Conservation (phyloP, 2,888 invertebrate species). For the Pyralis farinalis region DNA sequence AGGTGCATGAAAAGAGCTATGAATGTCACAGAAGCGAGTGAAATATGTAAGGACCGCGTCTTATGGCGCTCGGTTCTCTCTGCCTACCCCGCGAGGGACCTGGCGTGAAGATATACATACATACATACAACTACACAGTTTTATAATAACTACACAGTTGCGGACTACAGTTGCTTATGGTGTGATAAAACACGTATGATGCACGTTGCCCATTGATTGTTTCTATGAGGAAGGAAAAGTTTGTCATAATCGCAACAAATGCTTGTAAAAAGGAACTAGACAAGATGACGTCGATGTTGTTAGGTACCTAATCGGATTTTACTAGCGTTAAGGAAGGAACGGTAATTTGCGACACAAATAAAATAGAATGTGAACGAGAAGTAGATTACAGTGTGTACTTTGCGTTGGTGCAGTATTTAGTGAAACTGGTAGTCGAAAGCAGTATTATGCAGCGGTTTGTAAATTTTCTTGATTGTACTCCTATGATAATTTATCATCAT, state of each 20-base stretch:
- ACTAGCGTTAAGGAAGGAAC: neutral
- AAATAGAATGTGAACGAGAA: neutral
- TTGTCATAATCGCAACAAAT: neutral
- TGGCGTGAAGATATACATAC: too few species aligned
- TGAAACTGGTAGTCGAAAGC: neutral
- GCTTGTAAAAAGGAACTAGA: neutral
- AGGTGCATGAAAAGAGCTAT: too few species aligned
- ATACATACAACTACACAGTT: too few species aligned
- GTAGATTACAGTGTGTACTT: neutral
- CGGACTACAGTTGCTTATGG: too few species aligned
- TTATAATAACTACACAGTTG: too few species aligned
- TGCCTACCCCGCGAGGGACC: too few species aligned
- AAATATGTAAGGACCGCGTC: too few species aligned
- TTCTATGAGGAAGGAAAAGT: neutral
- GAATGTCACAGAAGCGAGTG: too few species aligned
- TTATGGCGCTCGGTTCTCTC: too few species aligned
- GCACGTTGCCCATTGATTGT: neutral
- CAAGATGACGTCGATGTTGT: neutral
- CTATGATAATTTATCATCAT: too few species aligned
- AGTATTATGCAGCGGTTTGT: neutral
- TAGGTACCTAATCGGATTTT: neutral
- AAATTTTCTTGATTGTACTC: too few species aligned
- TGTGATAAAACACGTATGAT: too few species aligned
- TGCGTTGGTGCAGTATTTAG: neutral
- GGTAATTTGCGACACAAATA: neutral